Evolutionary conservation across 2,797 vertebrate species (phyloP), one percentile per base, ranked within the genome.

Genomic region (Peromyscus aztecus): DNA sequence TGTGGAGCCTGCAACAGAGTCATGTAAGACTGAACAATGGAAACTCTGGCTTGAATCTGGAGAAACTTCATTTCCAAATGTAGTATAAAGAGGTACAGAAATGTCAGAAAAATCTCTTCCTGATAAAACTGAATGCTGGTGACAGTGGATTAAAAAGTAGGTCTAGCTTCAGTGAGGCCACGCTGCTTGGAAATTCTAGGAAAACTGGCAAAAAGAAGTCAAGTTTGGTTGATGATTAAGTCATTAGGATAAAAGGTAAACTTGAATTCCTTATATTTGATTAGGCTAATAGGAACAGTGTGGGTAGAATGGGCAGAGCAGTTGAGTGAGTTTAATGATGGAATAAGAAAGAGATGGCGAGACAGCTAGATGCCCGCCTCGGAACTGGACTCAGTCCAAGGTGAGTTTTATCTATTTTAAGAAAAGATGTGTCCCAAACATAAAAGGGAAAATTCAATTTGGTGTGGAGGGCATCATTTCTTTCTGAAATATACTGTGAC

Each of bases 381-480:
- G 31, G 57, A 94, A 88, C 67, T 52, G 57, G 34, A 91, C 85
- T 61, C 46, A 81, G 85, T 94, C 80, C 92, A 69, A 91, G 94
- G 92, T 94, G 89, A 93, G 96, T 95, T 96, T 95, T 85, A 73
- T 85, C 63, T 94, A 24, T 95, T 89, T 97, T 94, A 24, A 4
- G 81, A 95, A 78, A 87, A 65, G 67, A 78, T 90, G 43, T 96
- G 46, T 87, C 89, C 46, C 65, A 95, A 92, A 90, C 71, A 95
- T 84, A 94, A 86, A 94, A 80, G 75, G 75, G 24, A 94, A 97
- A 97, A 97, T 97, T 95, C 57, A 95, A 91, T 97, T 96, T 95
- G 49, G 23, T 19, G 49, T 69, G n/a, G 46, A 94, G 63, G 81
- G 29, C 10, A 76, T 52, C 84, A 61, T 37, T 81, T 89, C 21